These are phyloP conservation scores for Anoura caudifer DNA, from an alignment of 2,113 vertebrate genomes.

Conservation along the genomic window DNA sequence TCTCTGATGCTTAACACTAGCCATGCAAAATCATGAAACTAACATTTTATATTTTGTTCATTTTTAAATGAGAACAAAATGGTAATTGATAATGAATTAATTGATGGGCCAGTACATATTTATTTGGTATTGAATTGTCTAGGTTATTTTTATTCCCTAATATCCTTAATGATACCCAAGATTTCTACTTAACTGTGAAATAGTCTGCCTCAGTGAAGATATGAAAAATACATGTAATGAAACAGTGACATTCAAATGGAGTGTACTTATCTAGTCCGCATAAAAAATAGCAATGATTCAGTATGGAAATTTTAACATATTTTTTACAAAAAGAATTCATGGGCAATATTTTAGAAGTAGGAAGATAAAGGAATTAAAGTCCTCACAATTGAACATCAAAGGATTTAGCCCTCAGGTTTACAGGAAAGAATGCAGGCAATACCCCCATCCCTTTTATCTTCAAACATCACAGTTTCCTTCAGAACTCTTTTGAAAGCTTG, in stretches of 20 bases:
- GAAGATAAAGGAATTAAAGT: slow-evolving; percentile 65
- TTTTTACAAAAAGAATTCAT: slow-evolving; percentile 23
- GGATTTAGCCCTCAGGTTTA: slow-evolving; percentile 65
- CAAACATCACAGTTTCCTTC: slow-evolving; percentile 75
- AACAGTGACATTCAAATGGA: slow-evolving; percentile 36
- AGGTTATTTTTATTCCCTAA: background rate
- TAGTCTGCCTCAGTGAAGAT: background rate
- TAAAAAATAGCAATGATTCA: slow-evolving; percentile 20
- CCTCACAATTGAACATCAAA: slow-evolving; percentile 75
- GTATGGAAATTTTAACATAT: background rate
- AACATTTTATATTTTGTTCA: slow-evolving; percentile 11
- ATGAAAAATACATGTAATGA: slow-evolving; percentile 56
- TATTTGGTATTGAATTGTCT: background rate
- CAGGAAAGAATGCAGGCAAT: slow-evolving; percentile 62
- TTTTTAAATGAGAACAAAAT: slow-evolving; percentile 13
- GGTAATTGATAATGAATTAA: background rate
- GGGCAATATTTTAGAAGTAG: background rate
- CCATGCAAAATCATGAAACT: background rate
- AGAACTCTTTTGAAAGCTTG: slow-evolving; percentile 74
- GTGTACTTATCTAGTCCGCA: background rate
- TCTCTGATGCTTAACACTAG: background rate
- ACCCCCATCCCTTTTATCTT: slow-evolving; percentile 72
- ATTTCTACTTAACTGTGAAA: slow-evolving; percentile 39
- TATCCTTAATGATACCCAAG: slow-evolving; percentile 16
- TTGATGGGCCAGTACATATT: background rate